phyloP scores from a whole-genome alignment of 2,888 invertebrate genomes.

The Alentia gelatinosa region DNA sequence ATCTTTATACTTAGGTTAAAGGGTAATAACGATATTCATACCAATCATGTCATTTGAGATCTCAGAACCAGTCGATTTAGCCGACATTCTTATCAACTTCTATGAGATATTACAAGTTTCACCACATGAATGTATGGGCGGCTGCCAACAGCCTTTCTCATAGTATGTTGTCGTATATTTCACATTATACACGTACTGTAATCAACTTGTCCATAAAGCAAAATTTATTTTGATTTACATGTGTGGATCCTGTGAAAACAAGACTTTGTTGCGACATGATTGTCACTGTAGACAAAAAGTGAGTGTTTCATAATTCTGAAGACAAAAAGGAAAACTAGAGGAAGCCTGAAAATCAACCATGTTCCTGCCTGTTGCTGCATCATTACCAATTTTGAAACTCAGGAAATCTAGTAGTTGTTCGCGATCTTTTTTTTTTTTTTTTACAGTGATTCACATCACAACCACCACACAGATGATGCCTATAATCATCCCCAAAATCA shows the following conservation, averaged over 20 bases:
- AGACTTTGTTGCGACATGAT: background rate
- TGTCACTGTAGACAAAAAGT: background rate
- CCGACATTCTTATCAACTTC: background rate
- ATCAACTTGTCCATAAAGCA: background rate
- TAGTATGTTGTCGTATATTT: background rate
- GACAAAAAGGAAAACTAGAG: background rate
- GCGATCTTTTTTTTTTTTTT: too few species aligned
- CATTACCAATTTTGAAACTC: slow-evolving; percentile 10
- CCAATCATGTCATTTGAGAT: slow-evolving; percentile 27
- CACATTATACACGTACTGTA: background rate
- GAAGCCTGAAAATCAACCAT: background rate
- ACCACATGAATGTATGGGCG: background rate
- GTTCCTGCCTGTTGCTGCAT: slow-evolving; percentile 21
- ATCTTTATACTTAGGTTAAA: slow-evolving; percentile 4
- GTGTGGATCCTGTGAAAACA: background rate
- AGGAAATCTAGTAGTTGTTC: background rate
- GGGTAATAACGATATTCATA: background rate
- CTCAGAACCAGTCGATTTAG: background rate
- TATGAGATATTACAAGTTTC: background rate
- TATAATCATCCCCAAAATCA: background rate
- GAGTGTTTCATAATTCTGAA: background rate
- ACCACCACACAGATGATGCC: background rate
- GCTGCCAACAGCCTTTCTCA: background rate
- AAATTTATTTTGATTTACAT: slow-evolving; percentile 5
- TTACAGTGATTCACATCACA: background rate